Conservation (phyloP, 2,113 vertebrate genomes). For the Marmota monax region DNA sequence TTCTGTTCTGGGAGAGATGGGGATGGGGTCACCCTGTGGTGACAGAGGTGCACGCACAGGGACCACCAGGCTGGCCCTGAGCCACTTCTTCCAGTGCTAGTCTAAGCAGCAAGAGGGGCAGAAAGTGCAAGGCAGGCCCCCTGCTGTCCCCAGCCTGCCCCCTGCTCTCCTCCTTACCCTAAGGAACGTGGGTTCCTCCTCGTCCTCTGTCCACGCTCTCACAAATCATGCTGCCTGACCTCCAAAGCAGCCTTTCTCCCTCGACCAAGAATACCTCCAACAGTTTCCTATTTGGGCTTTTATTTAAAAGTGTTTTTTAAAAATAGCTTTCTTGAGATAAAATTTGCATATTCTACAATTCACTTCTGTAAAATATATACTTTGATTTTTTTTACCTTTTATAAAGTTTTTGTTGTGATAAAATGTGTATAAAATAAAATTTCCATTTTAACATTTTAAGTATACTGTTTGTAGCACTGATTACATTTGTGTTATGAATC, state of each 20-base stretch:
- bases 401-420: neutral
- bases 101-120: neutral
- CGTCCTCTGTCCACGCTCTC: fast-evolving
- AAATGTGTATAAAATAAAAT: neutral
- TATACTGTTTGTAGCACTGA: neutral
- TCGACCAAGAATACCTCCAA: neutral
- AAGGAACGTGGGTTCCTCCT: neutral
- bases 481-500: neutral
- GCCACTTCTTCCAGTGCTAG: neutral
- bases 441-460: neutral
- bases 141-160: no score
- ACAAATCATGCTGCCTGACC: neutral
- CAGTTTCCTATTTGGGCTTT: neutral
- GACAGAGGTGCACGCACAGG: neutral
- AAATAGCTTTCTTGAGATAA: neutral
- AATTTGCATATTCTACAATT: neutral
- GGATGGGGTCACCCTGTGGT: no score
- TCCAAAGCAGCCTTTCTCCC: neutral
- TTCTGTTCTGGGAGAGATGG: neutral
- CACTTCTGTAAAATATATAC: neutral
- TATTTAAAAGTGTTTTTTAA: neutral
- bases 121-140: neutral
- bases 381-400: neutral
- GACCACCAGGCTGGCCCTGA: neutral
- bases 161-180: fast-evolving